These are phyloP conservation scores for Antidorcas marsupialis DNA, from an alignment of 2,113 vertebrate species.

Conservation along the genomic window DNA sequence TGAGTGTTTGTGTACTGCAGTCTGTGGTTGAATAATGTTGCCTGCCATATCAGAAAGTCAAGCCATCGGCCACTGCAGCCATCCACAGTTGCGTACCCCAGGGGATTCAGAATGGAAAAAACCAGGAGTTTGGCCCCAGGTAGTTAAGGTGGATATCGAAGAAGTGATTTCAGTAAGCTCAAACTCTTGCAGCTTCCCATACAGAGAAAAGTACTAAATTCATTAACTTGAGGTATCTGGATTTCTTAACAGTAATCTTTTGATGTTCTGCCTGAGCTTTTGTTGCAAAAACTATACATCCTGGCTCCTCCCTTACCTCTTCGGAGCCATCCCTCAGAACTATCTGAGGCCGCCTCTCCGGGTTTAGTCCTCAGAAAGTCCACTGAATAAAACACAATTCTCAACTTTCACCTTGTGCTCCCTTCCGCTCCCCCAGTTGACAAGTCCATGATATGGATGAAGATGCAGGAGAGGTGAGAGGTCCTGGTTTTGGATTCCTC, in stretches of 20 bases:
- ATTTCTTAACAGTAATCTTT: background rate
- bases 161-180: background rate
- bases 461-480: background rate
- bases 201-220: background rate
- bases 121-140: background rate
- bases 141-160: background rate
- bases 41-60: background rate
- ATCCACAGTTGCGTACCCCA: background rate
- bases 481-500: background rate
- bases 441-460: background rate
- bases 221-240: background rate
- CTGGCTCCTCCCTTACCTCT: background rate
- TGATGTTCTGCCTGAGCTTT: background rate
- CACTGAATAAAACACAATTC: background rate
- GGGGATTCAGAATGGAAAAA: background rate
- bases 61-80: background rate
- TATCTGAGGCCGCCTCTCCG: background rate
- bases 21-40: background rate
- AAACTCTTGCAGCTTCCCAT: background rate
- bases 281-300: background rate
- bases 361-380: background rate
- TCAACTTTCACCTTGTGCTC: background rate
- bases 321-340: background rate
- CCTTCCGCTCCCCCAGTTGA: accelerated
- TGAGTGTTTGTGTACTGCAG: background rate